phyloP scores from a whole-genome alignment of 2,113 vertebrate species.

The Manacus vitellinus region DNA sequence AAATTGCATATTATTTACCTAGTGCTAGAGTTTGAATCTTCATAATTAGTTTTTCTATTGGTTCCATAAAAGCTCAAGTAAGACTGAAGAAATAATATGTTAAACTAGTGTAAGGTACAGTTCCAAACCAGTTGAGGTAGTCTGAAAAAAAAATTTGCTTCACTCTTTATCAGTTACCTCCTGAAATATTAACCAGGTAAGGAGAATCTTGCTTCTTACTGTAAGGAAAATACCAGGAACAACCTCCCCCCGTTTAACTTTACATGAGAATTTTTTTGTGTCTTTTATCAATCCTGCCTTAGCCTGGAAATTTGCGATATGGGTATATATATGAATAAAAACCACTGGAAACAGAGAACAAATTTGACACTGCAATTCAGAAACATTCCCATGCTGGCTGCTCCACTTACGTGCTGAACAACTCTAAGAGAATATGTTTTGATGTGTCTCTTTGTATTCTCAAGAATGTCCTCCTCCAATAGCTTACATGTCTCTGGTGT shows the following conservation, averaged over 20 bases:
- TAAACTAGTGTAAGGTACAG: neutral
- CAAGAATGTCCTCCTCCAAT: neutral
- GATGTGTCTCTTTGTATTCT: neutral
- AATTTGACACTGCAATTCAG: neutral
- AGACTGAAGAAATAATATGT: neutral
- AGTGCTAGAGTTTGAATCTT: neutral
- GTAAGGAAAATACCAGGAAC: neutral
- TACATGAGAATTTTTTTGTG: neutral
- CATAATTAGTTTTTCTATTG: neutral
- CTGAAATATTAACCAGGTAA: neutral
- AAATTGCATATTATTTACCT: neutral
- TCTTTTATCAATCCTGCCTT: neutral
- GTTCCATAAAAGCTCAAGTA: neutral
- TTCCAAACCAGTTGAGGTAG: neutral
- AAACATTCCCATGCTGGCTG: neutral
- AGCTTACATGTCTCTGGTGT: slow-evolving; percentile 33
- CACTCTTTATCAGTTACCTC: neutral
- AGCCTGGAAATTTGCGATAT: neutral
- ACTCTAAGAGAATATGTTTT: neutral
- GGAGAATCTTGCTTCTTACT: neutral
- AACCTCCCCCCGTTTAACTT: neutral
- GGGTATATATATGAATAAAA: neutral
- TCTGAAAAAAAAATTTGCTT: neutral
- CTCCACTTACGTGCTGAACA: neutral
- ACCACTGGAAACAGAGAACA: neutral